Evolutionary conservation across 2,888 invertebrate species (phyloP), one percentile per base, ranked within the genome.

Genomic region (Marronus borbonicus): DNA sequence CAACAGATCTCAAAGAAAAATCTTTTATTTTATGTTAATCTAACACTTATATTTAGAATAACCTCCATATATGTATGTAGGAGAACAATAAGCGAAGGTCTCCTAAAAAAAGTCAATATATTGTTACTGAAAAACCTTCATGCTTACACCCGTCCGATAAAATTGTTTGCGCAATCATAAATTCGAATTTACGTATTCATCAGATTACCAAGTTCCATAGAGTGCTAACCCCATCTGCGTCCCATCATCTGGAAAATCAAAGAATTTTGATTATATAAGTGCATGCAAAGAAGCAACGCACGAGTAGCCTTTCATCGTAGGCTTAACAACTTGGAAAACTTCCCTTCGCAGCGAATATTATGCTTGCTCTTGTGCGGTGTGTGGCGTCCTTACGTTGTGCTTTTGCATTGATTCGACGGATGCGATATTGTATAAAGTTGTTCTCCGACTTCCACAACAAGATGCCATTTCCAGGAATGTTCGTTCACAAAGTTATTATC

Each of bases 401-500:
- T 39, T 65, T 65, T n/a, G 39, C 36, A 65, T 36, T 39, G 65
- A 65, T 65, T 65, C 39, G 31, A 58, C 68, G 28, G 31, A 62
- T 31, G n/a, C 62, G 62, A 62, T 62, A 62, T 62, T 62, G 62
- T 50, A 24, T 50, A 68, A 68, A 68, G 52, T 68, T 68, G 44
- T 44, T 66, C 14, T 20, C 66, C 24, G 28, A 50, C 68, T 68
- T 24, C 28, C 5, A 28, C 31, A 50, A 8, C 68, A 20, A 68
- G 50, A 68, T 52, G 49, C 50, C 50, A 39, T 65, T 65, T 65
- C 31, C 65, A 65, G 50, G 49, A 62, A 50, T 49, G 68, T 50
- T 68, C 49, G 8, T 68, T 68, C 68, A 14, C 24, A 24, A 68
- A 68, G 50, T 68, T 68, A 68, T 52, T 66, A 66, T 39, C 68